Evolutionary conservation across 2,888 invertebrate species (phyloP), one percentile per base, ranked within the genome.

Genomic region (Drosophila pullipes): DNA sequence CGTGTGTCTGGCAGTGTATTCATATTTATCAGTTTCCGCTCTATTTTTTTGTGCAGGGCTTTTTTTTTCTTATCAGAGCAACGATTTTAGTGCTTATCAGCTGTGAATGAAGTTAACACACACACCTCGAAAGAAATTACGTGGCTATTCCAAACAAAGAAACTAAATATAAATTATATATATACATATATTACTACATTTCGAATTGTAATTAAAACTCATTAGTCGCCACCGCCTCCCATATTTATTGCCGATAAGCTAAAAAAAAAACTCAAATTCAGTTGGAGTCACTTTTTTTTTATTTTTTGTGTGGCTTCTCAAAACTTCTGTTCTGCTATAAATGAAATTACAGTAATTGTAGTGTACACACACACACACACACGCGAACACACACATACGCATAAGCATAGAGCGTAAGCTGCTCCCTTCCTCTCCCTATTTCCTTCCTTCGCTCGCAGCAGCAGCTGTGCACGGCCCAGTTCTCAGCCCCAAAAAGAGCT

Each of bases 381-480:
- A 65, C 10, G 52, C 28, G 22, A 16, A 61, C 16, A 55, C 16
- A 44, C 6, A 33, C 18, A 50, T 4, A 22, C 50, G 39, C 28
- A 47, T 13, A 25, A 25, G 25, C 47, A 16, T 47, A 47, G 41
- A 53, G 66, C 30, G 66, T 44, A n/a, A 61, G 50, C 58, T 70
- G 50, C 33, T 28, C n/a, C 53, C 25, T 49, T n/a, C 35, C 16
- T 9, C 37, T 31, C 2, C 18, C 2, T 33, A 13, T 30, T 35
- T 16, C 37, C 47, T 25, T 16, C 30, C 22, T 18, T 30, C 41
- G 25, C 33, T 53, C 33, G 16, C 9, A 47, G 44, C 54, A 65
- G 62, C 75, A 72, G 82, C 80, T 80, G 70, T 58, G 59, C 67
- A 55, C 49, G 81, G 71, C 89, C 84, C 86, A 88, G 73, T 84